phyloP scores from a whole-genome alignment of 2,113 vertebrate genomes.

The Tragelaphus strepsiceros region DNA sequence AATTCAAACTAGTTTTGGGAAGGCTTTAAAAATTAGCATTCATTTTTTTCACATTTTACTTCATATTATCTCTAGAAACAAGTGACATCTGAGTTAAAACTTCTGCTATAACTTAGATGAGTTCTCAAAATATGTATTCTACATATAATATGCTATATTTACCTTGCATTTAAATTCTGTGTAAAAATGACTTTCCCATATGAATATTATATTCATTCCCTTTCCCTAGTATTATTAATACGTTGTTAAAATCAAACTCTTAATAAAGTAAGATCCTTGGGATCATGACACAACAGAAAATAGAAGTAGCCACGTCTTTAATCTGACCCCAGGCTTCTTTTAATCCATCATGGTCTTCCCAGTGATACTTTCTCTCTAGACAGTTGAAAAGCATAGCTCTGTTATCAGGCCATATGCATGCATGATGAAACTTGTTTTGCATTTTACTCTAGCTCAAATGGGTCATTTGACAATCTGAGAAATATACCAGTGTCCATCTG shows the following conservation, averaged over 20 bases:
- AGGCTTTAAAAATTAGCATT: background rate
- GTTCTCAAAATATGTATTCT: background rate
- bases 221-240: background rate
- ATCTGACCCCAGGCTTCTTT: background rate
- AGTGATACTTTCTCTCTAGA: background rate
- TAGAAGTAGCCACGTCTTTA: background rate
- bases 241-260: background rate
- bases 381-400: background rate
- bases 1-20: background rate
- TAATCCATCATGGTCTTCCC: background rate
- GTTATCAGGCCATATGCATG: background rate
- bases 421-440: background rate
- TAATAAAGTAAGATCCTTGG: background rate
- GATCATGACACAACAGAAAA: background rate
- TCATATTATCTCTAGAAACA: background rate
- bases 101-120: background rate
- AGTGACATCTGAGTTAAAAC: background rate
- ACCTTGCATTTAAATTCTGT: background rate
- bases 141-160: constrained; percentile 1
- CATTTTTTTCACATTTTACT: background rate
- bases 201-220: background rate
- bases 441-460: background rate
- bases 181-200: background rate
- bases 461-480: background rate
- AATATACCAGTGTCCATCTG: background rate